phyloP scores from a whole-genome alignment of 2,113 vertebrate genomes.

The Isurus oxyrinchus region DNA sequence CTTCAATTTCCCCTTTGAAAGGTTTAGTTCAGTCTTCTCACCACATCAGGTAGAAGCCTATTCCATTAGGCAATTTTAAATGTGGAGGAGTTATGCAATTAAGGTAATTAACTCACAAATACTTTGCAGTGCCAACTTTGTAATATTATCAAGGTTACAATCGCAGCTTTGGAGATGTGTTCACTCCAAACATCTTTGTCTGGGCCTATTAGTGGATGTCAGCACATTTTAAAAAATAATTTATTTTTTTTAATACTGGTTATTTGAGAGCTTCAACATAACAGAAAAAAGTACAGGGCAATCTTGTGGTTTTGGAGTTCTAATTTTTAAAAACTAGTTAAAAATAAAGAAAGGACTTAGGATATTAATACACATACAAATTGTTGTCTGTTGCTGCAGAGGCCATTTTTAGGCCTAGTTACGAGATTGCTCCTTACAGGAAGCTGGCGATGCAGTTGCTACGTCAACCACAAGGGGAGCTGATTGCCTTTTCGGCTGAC shows the following conservation, averaged over 20 bases:
- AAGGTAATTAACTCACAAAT: not conserved
- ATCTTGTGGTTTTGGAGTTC: not conserved
- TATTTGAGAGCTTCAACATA: not conserved
- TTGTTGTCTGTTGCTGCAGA: not conserved
- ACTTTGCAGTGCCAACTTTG: not conserved
- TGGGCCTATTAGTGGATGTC: not conserved
- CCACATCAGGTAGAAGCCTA: too few species aligned
- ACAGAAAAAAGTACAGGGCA: not conserved
- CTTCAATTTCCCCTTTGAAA: not conserved
- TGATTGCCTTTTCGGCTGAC: not conserved
- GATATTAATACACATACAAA: not conserved
- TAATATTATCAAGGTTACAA: not conserved
- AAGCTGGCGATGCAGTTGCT: not conserved
- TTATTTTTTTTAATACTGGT: not conserved
- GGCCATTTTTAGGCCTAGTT: not conserved
- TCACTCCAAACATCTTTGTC: not conserved
- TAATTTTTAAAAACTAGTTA: not conserved
- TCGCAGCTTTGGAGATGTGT: not conserved
- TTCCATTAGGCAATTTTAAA: not conserved
- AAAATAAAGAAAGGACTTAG: not conserved
- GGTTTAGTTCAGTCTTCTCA: not conserved
- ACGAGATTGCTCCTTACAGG: not conserved
- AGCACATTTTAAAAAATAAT: not conserved
- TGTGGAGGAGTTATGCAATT: not conserved
- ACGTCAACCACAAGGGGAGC: not conserved